phyloP scores from a whole-genome alignment of 2,113 vertebrate species.

The Ciconia stormi region DNA sequence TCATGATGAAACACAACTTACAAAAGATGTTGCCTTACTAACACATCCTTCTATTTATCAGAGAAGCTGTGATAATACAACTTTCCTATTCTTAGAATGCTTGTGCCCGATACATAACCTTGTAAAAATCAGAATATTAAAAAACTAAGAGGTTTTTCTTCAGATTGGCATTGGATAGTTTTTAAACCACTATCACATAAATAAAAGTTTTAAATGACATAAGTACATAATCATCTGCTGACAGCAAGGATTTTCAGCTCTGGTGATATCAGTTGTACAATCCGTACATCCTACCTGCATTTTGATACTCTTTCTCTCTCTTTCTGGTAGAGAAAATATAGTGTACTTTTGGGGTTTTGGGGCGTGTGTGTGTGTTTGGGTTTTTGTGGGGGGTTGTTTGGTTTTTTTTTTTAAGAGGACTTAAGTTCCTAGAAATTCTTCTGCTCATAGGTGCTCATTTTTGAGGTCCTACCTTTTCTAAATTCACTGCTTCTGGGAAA shows the following conservation, averaged over 20 bases:
- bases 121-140: not conserved
- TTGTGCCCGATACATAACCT: not conserved
- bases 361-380: rapidly evolving
- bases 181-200: not conserved
- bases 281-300: too few relatives aligned
- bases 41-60: not conserved
- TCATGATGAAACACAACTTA: not conserved
- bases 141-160: not conserved
- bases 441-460: not conserved
- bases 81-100: not conserved
- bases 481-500: not conserved
- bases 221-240: not conserved
- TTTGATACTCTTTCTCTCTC: not conserved
- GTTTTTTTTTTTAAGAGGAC: not conserved
- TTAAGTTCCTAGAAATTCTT: not conserved
- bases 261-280: not conserved
- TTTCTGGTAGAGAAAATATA: not conserved
- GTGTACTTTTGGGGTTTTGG: not conserved
- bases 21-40: not conserved
- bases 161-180: not conserved
- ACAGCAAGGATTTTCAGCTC: not conserved
- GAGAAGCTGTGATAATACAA: not conserved
- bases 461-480: not conserved
- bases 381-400: not conserved
- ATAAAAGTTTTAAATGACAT: not conserved